These are phyloP conservation scores for Eledona agricola DNA, from an alignment of 2,888 invertebrate genomes.

Conservation along the genomic window DNA sequence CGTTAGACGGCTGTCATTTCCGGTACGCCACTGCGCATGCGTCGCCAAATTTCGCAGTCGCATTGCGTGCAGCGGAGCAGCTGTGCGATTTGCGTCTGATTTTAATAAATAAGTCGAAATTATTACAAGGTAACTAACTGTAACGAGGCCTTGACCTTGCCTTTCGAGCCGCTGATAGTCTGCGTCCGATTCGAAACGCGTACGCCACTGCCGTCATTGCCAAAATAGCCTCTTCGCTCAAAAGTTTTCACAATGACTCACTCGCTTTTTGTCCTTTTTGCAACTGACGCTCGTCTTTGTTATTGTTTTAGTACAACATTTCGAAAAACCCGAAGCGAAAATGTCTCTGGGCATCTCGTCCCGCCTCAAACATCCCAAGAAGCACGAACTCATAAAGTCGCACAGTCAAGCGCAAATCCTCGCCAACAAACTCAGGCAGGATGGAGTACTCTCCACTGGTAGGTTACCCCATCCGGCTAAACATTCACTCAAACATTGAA, in stretches of 20 bases:
- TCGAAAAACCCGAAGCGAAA: conserved; percentile 40
- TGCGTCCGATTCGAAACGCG: conserved; percentile 8
- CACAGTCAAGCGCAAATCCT: conserved; percentile 61
- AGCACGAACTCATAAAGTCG: conserved; percentile 60
- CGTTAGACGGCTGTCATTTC: too few species aligned
- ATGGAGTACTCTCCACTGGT: conserved; percentile 61
- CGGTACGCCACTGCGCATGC: too few species aligned
- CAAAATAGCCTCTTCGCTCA: conserved; percentile 24
- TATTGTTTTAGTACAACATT: conserved; percentile 45
- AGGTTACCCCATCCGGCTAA: conserved; percentile 28
- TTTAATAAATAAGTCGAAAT: conserved; percentile 38
- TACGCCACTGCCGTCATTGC: conserved; percentile 1
- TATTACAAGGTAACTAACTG: conserved; percentile 33
- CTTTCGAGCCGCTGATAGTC: background rate
- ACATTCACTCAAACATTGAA: background rate
- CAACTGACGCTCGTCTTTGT: conserved; percentile 31
- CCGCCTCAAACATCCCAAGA: conserved; percentile 59
- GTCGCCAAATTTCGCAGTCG: conserved; percentile 21
- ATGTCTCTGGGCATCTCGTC: conserved; percentile 61
- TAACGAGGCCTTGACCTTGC: conserved; percentile 7
- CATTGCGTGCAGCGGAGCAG: conserved; percentile 41
- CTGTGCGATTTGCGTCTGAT: conserved; percentile 48
- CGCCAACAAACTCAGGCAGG: conserved; percentile 60
- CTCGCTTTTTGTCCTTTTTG: conserved; percentile 43
- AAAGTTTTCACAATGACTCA: conserved; percentile 52